Evolutionary conservation across 2,113 vertebrate species (phyloP).

Genomic region (Rhinolophus ferrumequinum): DNA sequence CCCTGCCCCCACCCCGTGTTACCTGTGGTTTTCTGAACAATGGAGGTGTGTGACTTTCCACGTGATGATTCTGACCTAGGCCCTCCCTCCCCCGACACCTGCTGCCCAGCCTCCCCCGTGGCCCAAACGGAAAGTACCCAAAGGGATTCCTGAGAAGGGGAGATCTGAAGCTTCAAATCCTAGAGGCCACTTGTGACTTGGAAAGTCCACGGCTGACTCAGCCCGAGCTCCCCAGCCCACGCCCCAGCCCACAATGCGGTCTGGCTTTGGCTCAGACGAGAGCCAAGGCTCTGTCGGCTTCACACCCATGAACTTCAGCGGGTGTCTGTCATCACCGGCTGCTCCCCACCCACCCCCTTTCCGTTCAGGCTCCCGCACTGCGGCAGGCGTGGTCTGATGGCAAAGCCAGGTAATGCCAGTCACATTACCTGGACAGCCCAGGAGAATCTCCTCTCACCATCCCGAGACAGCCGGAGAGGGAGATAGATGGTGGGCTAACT

Average conservation of each 20-base stretch:
- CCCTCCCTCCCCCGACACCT: background rate
- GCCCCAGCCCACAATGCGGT: accelerated
- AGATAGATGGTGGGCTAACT: background rate
- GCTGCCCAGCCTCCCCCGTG: background rate
- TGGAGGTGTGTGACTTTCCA: background rate
- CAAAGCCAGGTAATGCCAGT: background rate
- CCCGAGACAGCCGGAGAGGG: background rate
- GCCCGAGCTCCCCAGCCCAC: accelerated
- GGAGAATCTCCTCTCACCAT: background rate
- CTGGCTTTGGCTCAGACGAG: background rate
- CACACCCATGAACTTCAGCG: accelerated
- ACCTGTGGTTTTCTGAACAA: background rate
- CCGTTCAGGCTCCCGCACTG: background rate
- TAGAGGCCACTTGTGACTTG: background rate
- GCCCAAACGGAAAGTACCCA: background rate
- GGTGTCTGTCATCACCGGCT: background rate
- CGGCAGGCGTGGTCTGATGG: accelerated
- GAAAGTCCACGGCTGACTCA: background rate
- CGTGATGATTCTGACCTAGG: accelerated
- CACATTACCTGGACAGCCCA: accelerated
- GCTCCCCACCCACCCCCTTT: no score
- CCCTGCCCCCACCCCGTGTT: accelerated
- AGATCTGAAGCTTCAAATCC: background rate
- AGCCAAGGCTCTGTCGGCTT: background rate
- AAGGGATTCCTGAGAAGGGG: background rate